Evolutionary conservation across 2,797 vertebrate species (phyloP), one percentile per base, ranked within the genome.

Genomic region (Gobionotothen gibberifrons): DNA sequence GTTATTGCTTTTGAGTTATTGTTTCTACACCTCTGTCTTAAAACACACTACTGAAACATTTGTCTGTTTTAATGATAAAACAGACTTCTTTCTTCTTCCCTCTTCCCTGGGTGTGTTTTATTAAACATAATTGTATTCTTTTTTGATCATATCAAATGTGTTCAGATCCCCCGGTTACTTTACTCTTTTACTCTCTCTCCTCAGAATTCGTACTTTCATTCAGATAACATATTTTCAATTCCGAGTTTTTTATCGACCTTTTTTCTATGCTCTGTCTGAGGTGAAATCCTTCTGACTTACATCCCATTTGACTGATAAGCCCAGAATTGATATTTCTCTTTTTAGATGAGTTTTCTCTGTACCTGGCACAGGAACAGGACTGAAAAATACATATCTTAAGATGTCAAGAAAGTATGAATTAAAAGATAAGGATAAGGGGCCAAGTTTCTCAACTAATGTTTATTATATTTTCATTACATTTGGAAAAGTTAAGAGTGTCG

Each of bases 261-360:
- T 47, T 78, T 66, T 59, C 47, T 71, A 58, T 66, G 70, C 69
- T 21, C 16, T 8, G 39, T 78, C 59, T 55, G 76, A 81, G 62
- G 60, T 81, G 76, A 76, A 79, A 71, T 78, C 65, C 61, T 15
- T 80, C 60, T 62, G 73, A 85, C 70, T 85, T 79, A 57, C 64
- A 69, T 86, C 71, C 74, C 56, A 64, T 90, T 89, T 83, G 81
- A 76, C 81, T 85, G 91, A 91, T 92, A 92, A 92, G 80, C 29
- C 15, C 55, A 40, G 69, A 76, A 78, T 89, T 69, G 58, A 69
- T 88, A 79, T 87, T 78, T 82, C 70, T 74, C 67, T 66, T 42
- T 48, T 76, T 44, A 58, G 60, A 13, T 0, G 42, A 56, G 49
- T 51, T 59, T 36, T 36, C 32, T 36, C 55, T 54, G 42, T 26